These are phyloP conservation scores for Gadus macrocephalus DNA, from an alignment of 2,113 vertebrate genomes.

Conservation along the genomic window DNA sequence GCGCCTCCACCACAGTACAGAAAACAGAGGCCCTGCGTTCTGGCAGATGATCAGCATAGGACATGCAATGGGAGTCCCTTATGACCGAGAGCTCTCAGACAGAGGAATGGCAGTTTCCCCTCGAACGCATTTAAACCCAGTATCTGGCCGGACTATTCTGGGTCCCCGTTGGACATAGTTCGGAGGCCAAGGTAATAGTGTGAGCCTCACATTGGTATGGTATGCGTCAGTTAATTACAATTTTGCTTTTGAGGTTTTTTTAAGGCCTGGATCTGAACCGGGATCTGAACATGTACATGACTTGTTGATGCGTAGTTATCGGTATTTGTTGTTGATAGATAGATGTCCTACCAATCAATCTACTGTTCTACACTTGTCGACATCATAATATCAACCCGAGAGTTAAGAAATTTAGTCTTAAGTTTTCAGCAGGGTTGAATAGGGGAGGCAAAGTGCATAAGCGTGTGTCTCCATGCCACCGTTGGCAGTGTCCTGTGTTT, in stretches of 20 bases:
- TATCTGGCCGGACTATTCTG: background rate
- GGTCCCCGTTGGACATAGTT: constrained; percentile 3
- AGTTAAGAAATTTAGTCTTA: background rate
- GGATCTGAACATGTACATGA: no score
- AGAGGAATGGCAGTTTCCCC: constrained; percentile 16
- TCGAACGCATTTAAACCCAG: constrained; percentile 6
- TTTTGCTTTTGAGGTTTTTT: no score
- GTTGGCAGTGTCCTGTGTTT: background rate
- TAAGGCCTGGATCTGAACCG: no score
- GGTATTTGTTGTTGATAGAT: no score
- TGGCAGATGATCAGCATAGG: constrained; percentile 47
- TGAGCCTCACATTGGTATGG: background rate
- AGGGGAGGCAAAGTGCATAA: no score
- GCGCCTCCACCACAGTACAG: constrained; percentile 25
- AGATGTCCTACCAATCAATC: no score
- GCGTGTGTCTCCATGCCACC: background rate
- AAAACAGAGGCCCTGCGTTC: constrained; percentile 44
- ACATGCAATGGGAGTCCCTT: background rate
- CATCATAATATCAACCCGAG: background rate
- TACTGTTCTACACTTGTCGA: no score
- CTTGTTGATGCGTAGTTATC: no score
- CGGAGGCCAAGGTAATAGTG: background rate
- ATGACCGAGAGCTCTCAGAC: constrained; percentile 6
- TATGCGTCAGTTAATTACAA: constrained; percentile 1
- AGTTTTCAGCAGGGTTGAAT: no score